Evolutionary conservation across 2,888 invertebrate genomes (phyloP).

Genomic region (Rhodophaea formosa): DNA sequence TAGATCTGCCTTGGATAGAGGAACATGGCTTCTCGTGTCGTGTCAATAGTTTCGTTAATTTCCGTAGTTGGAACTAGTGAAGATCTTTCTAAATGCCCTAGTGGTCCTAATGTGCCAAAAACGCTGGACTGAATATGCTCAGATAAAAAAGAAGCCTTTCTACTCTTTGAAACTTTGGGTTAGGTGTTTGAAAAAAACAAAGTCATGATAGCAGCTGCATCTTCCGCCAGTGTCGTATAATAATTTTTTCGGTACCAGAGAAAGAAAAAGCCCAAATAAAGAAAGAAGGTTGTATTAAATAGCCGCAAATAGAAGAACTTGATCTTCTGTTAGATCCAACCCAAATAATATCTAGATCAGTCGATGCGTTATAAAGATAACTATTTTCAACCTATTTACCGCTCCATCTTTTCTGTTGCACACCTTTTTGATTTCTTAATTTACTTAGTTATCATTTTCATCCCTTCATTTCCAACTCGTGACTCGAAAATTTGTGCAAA

Average conservation of each 20-base stretch:
- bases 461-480: slow-evolving; percentile 5
- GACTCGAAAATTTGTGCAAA: slow-evolving; percentile 19
- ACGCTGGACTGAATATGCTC: too few species aligned
- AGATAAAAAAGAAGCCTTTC: too few species aligned
- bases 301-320: too few species aligned
- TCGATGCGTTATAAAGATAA: neutral
- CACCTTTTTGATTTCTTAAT: slow-evolving; percentile 10
- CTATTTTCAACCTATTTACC: neutral
- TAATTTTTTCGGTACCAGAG: too few species aligned
- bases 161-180: neutral
- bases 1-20: slow-evolving; percentile 3
- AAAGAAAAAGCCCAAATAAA: too few species aligned
- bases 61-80: neutral
- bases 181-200: neutral
- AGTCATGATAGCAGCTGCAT: too few species aligned
- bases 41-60: neutral
- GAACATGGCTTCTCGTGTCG: slow-evolving; percentile 8
- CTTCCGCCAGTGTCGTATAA: too few species aligned
- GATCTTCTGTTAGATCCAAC: neutral
- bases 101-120: too few species aligned
- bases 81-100: neutral
- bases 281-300: too few species aligned
- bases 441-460: slow-evolving; percentile 2
- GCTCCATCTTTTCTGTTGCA: slow-evolving; percentile 4
- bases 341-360: neutral